phyloP scores from a whole-genome alignment of 1,140 invertebrate species.

The Apocrypta bakeri region DNA sequence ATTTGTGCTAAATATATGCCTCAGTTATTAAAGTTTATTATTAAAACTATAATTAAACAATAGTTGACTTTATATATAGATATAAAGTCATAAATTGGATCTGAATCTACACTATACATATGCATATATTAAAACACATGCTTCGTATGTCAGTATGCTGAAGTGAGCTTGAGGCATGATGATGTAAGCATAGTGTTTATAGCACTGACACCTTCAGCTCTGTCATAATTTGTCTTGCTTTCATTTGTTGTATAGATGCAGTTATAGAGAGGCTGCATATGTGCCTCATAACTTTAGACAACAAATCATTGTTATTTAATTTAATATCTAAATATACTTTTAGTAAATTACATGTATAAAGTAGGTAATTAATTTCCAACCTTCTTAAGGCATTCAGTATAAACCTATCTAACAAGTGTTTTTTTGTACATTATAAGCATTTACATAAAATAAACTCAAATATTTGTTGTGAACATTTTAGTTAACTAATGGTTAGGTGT shows the following conservation, averaged over 20 bases:
- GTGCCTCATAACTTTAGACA: not conserved
- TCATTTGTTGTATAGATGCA: conserved; percentile 23
- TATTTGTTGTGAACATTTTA: not conserved
- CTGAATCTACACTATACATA: not conserved
- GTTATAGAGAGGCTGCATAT: not conserved
- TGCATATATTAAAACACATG: conserved; percentile 15
- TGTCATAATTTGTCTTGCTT: conserved; percentile 46
- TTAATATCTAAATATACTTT: not conserved
- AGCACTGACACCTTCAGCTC: conserved; percentile 49
- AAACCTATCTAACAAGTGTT: not conserved
- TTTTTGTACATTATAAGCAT: not conserved
- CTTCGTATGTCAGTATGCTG: conserved; percentile 30
- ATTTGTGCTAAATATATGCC: not conserved
- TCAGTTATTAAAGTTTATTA: conserved; percentile 20
- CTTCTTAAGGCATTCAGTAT: not conserved
- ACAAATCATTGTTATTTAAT: not conserved
- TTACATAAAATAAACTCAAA: not conserved
- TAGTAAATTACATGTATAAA: not conserved
- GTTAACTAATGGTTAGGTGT: too few relatives aligned
- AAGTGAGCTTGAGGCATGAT: conserved; percentile 50
- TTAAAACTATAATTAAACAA: conserved; percentile 2
- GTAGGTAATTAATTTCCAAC: not conserved
- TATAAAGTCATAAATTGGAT: not conserved
- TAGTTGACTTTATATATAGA: not conserved
- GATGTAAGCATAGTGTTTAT: conserved; percentile 54